Evolutionary conservation across 2,888 invertebrate genomes (phyloP), one percentile per base, ranked within the genome.

Genomic region (Torymus tubicola): DNA sequence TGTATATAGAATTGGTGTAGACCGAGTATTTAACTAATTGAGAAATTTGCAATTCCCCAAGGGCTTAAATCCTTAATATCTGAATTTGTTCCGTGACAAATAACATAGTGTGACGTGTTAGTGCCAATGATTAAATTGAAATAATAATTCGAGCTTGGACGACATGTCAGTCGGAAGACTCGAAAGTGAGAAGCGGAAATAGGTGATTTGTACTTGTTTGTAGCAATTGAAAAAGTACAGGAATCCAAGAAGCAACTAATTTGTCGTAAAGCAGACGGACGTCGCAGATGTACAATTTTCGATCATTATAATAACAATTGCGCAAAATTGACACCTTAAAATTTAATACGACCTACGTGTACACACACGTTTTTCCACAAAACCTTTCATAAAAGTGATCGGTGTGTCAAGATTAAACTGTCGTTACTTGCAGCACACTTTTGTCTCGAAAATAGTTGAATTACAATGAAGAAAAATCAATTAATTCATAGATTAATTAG

Each of bases 181-280:
- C 81, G 81, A 80, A 83, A 83, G 82, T 81, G 83, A 81, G 77
- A 81, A 81, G 82, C 83, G 84, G 84, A 84, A 84, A 84, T 78
- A 67, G 76, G 75, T 61, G 83, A 83, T 84, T 84, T 84, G 80
- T 82, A 78, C 82, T 82, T 84, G 80, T 82, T 84, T 81, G 73
- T 80, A 75, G 80, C 80, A 83, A 83, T 83, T 83, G 83, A 82
- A 83, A 82, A 80, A 83, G 82, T 83, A 81, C 82, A 81, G 82
- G 83, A 83, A 82, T 83, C 80, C 77, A 79, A 83, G 82, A 82
- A 83, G 83, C 63, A 78, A 77, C 78, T 83, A 76, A 79, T 83
- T 81, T 73, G 78, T 58, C 67, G 64, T 73, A 65, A 76, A 76
- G 61, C 74, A 80, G 57, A 53, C 50, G 69, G 65, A 76, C 71